A percentile compares a stretch with the other conserved stretches of the same genome.
Conservation (phyloP, 2,113 vertebrate genomes). For the Merops nubicus region DNA sequence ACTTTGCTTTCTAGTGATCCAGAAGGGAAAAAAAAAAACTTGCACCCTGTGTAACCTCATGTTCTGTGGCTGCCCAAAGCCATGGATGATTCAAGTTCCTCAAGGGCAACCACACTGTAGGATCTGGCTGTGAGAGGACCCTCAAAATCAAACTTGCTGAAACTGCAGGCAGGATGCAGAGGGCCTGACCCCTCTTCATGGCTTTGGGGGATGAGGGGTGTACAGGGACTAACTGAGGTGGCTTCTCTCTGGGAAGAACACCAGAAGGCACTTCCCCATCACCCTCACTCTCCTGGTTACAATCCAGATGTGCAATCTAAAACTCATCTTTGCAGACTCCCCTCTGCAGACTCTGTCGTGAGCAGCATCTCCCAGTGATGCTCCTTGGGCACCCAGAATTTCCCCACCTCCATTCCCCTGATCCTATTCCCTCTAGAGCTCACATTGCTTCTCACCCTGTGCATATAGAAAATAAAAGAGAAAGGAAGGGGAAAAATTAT, state of each 20-base stretch:
- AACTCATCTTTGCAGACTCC: not conserved
- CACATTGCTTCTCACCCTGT: not conserved
- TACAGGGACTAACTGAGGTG: accelerated
- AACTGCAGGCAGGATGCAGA: not conserved
- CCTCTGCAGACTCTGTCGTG: not conserved
- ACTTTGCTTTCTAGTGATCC: not conserved
- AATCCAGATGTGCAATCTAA: not conserved
- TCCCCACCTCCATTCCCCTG: not conserved
- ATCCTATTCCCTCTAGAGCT: not conserved
- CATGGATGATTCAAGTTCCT: accelerated
- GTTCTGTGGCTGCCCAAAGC: not conserved
- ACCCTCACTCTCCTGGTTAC: accelerated
- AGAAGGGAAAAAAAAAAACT: not conserved
- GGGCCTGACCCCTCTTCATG: accelerated
- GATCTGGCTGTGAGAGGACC: not conserved
- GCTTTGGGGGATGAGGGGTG: not conserved
- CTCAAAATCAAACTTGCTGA: not conserved
- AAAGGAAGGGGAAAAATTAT: not conserved
- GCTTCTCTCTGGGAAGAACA: not conserved
- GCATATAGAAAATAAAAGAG: not conserved
- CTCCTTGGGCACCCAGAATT: not conserved
- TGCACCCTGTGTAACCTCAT: accelerated
- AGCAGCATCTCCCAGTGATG: not conserved
- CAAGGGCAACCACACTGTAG: accelerated
- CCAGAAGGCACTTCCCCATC: accelerated